Conservation (phyloP, 2,888 invertebrate species). For the Augochlorella aurata region DNA sequence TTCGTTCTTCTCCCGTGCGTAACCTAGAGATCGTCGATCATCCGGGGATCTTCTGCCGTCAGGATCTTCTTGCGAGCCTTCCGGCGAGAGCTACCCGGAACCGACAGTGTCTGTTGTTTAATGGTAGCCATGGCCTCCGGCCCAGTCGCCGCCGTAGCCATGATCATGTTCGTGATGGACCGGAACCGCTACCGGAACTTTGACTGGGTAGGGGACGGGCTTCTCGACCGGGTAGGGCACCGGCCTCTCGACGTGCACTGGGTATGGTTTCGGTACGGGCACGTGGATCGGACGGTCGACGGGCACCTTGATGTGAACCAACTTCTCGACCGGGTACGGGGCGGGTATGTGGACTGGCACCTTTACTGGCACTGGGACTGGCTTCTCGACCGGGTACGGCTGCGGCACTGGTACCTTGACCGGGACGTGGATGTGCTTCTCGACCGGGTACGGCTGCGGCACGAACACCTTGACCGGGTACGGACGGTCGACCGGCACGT, state of each 20-base stretch:
- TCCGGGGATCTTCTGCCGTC: background rate
- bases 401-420: constrained; percentile 87
- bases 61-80: background rate
- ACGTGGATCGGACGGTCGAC: constrained; percentile 85
- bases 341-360: constrained; percentile 82
- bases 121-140: constrained; percentile 42
- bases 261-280: constrained; percentile 86
- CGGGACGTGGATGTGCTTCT: constrained; percentile 89
- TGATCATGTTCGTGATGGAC: constrained; percentile 76
- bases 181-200: constrained; percentile 86
- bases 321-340: constrained; percentile 83
- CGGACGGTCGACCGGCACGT: constrained; percentile 89
- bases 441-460: constrained; percentile 91
- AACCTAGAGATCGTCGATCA: constrained; percentile 19
- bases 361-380: constrained; percentile 83
- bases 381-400: constrained; percentile 89
- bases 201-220: constrained; percentile 88
- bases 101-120: constrained; percentile 13
- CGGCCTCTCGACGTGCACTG: constrained; percentile 86
- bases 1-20: constrained; percentile 11
- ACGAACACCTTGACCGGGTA: constrained; percentile 91
- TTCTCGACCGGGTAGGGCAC: constrained; percentile 87
- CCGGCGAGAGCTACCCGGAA: constrained; percentile 6
- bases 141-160: constrained; percentile 53
- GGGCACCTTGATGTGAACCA: constrained; percentile 83